Conservation (phyloP, 2,888 invertebrate species). For the Digitonthophagus gazella region DNA sequence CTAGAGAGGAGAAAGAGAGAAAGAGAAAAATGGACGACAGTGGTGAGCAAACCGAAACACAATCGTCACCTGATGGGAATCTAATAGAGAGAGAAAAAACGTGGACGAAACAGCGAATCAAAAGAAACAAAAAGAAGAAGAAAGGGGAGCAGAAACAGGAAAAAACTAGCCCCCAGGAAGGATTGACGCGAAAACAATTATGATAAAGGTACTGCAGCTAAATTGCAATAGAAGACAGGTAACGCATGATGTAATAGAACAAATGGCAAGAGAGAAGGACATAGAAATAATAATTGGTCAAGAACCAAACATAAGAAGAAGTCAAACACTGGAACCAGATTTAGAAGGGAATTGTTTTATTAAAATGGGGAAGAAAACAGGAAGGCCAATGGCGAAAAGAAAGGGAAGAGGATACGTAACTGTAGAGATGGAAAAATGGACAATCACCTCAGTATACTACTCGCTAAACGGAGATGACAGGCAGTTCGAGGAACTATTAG, state of each 20-base stretch:
- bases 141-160: no score
- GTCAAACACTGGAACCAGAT: constrained; percentile 9
- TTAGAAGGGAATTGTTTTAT: constrained; percentile 13
- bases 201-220: constrained; percentile 21
- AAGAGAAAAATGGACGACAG: no score
- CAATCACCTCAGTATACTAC: constrained; percentile 20
- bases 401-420: not conserved
- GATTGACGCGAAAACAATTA: no score
- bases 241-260: constrained; percentile 23
- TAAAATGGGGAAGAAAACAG: not conserved
- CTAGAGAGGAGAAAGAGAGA: no score
- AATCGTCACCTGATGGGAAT: no score
- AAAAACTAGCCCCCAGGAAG: no score
- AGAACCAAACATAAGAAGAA: constrained; percentile 25
- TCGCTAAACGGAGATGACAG: constrained; percentile 24
- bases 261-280: constrained; percentile 13
- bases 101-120: no score
- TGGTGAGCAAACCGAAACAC: no score
- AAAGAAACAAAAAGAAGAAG: no score
- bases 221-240: constrained; percentile 23
- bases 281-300: constrained; percentile 26
- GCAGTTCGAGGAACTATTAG: constrained; percentile 24
- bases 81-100: no score
- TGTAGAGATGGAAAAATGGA: not conserved
- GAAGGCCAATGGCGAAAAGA: not conserved